Conservation (phyloP, 2,888 invertebrate genomes). For the Mallateleia sp. region DNA sequence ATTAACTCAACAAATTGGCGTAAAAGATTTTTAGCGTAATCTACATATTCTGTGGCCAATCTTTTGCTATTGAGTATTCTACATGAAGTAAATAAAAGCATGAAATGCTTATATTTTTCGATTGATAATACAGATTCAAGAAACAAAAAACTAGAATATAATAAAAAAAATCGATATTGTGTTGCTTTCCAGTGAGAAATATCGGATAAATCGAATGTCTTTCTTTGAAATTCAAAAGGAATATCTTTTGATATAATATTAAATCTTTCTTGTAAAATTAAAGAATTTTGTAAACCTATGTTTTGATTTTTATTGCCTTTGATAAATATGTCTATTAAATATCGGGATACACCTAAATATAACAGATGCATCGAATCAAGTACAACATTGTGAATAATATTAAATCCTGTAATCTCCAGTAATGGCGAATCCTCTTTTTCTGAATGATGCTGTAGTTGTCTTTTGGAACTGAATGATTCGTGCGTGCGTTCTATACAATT, state of each 20-base stretch:
- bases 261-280: neutral
- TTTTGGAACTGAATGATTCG: conserved; percentile 35
- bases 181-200: conserved; percentile 3
- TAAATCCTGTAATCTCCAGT: conserved; percentile 34
- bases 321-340: too few relatives aligned
- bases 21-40: neutral
- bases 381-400: conserved; percentile 39
- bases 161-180: conserved; percentile 44
- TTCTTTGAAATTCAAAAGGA: conserved; percentile 77
- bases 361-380: conserved; percentile 64
- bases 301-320: too few relatives aligned
- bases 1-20: conserved; percentile 38
- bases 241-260: conserved; percentile 8
- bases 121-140: conserved; percentile 55
- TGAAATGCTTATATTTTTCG: conserved; percentile 66
- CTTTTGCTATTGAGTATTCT: conserved; percentile 36
- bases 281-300: too few relatives aligned
- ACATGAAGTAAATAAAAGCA: conserved; percentile 66
- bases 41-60: neutral
- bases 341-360: conserved; percentile 12
- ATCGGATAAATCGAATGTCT: conserved; percentile 60
- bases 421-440: conserved; percentile 36
- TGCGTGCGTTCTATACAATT: conserved; percentile 34
- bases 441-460: conserved; percentile 52
- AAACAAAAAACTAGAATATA: conserved; percentile 58